These are phyloP conservation scores for Pelodytes ibericus DNA, from an alignment of 2,797 vertebrate genomes.

Conservation along the genomic window DNA sequence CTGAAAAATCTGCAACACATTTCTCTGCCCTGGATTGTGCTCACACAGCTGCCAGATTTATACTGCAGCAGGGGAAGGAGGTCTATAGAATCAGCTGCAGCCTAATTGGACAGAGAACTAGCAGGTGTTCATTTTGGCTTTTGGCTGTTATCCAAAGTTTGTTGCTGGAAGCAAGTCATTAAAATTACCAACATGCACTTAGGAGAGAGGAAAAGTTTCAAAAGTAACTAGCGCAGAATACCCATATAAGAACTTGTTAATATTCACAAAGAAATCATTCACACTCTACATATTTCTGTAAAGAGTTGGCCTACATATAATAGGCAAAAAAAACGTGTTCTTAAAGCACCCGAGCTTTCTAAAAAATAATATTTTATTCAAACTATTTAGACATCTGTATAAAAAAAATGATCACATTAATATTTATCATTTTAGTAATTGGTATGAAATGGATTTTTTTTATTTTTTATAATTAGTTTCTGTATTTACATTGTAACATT, in stretches of 20 bases:
- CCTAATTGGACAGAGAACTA: conserved; percentile 70
- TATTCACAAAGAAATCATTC: conserved; percentile 4
- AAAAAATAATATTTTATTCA: too few species aligned
- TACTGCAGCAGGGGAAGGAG: conserved; percentile 62
- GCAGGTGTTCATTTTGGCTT: conserved; percentile 68
- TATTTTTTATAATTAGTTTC: too few species aligned
- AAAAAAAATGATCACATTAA: too few species aligned
- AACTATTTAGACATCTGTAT: too few species aligned
- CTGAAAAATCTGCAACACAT: neutral
- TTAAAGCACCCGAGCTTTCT: too few species aligned
- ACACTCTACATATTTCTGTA: neutral
- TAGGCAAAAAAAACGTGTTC: too few species aligned
- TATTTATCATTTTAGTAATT: too few species aligned
- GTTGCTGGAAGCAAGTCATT: conserved; percentile 63
- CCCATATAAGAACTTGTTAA: conserved; percentile 7
- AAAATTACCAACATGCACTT: conserved; percentile 66
- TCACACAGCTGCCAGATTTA: conserved; percentile 39
- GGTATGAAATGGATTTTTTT: too few species aligned
- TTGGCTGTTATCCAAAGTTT: conserved; percentile 63
- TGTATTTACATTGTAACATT: too few species aligned
- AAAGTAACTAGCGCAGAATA: conserved; percentile 25
- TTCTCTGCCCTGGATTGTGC: neutral
- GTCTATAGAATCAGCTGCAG: conserved; percentile 67
- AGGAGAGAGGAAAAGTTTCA: conserved; percentile 64
- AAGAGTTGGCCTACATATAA: too few species aligned